Evolutionary conservation across 1,140 invertebrate species (phyloP), one percentile per base, ranked within the genome.

Genomic region (Drosophila prosaltans): DNA sequence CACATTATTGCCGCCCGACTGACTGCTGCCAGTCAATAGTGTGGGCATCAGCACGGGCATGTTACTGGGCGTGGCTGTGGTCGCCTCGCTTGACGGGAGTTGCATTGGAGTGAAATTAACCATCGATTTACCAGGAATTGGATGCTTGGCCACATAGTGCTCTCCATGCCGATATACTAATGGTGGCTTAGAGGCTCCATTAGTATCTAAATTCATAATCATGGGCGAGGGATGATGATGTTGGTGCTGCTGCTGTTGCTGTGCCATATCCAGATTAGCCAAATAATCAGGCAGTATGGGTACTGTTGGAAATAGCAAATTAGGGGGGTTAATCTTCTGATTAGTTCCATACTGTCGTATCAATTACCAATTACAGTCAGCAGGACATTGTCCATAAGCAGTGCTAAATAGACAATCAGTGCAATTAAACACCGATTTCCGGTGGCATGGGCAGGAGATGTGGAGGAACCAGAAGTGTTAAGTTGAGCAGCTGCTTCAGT

Each of bases 221-320:
- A 76, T 69, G 1, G 67, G 57, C 10, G 61, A 2, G 0, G 43
- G 45, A 10, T 7, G 45, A 51, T 51, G 45, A 26, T 10, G 8
- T 2, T 45, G 40, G 41, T 57, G 67, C 55, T 63, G 78, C 26
- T 61, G 69, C 67, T 95, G 16, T 16, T 61, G 69, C 67, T 95
- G 16, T 16, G 16, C 93, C 66, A 95, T 89, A 69, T 94, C 93
- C 69, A 95, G 89, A 70, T 94, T 91, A 93, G 93, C 95, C 43
- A 97, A 93, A 91, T 96, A 96, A 92, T 97, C 96, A 8, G 97
- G 97, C 81, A 97, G 94, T 76, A 98, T 97, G 39, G 97, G 97
- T 48, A 98, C 97, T 97, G 64, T 11, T 69, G 81, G 40, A 9
- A 32, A 9, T 24, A 57, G 21, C 5, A n/a, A 51, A 55, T 68